phyloP scores from a whole-genome alignment of 2,888 invertebrate genomes.

The Clusia tigrina region DNA sequence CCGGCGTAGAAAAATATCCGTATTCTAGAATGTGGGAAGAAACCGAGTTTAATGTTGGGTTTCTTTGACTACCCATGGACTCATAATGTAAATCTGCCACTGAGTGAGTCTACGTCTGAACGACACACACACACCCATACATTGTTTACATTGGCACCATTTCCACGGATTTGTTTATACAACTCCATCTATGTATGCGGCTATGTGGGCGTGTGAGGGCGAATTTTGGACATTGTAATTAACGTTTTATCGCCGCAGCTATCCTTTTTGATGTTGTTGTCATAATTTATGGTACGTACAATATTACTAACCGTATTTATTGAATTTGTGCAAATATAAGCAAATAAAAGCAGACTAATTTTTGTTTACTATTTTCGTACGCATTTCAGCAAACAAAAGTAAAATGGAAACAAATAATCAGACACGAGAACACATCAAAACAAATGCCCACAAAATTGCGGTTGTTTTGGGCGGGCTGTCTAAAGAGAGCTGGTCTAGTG shows the following conservation, averaged over 20 bases:
- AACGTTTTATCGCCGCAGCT: not conserved
- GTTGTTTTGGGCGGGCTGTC: too few relatives aligned
- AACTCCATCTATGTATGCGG: too few relatives aligned
- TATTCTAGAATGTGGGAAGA: too few relatives aligned
- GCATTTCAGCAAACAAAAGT: conserved; percentile 2
- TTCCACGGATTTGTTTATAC: too few relatives aligned
- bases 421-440: conserved; percentile 5
- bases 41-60: too few relatives aligned
- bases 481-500: too few relatives aligned
- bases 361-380: conserved; percentile 5
- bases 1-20: too few relatives aligned
- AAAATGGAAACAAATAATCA: not conserved
- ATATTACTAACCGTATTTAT: not conserved
- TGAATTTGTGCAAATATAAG: not conserved
- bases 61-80: too few relatives aligned
- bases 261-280: not conserved
- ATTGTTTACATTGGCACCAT: not conserved
- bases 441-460: conserved; percentile 2
- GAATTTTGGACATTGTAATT: not conserved
- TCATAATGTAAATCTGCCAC: too few relatives aligned
- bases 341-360: not conserved
- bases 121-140: too few relatives aligned
- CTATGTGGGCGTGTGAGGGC: too few relatives aligned
- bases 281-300: conserved; percentile 4
- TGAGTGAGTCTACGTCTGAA: too few relatives aligned